phyloP scores from a whole-genome alignment of 2,113 vertebrate genomes.

The Gopherus evgoodei region DNA sequence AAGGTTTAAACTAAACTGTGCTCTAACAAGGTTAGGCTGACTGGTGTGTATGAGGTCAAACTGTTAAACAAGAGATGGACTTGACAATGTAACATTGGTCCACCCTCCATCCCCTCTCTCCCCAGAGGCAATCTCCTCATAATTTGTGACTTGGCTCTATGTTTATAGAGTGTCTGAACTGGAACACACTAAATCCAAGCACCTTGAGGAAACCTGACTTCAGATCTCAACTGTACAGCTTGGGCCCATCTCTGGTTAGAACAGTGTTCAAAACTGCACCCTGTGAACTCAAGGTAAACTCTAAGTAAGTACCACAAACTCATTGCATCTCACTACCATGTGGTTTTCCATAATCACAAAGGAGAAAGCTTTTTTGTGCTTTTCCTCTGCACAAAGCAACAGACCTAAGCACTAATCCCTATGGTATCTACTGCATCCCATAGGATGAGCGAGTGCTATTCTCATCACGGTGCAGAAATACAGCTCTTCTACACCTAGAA shows the following conservation, averaged over 20 bases:
- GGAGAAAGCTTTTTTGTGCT: neutral
- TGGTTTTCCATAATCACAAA: neutral
- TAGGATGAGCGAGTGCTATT: neutral
- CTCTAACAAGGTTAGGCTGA: neutral
- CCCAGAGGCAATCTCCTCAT: neutral
- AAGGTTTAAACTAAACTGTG: neutral
- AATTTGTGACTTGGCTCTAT: neutral
- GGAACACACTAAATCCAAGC: neutral
- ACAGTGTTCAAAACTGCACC: neutral
- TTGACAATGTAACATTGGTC: neutral
- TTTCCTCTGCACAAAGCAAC: neutral
- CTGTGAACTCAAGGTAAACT: neutral
- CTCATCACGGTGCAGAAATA: neutral
- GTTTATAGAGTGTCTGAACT: neutral
- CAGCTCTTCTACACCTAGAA: neutral
- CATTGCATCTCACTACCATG: neutral
- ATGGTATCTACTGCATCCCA: neutral
- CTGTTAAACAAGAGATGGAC: neutral
- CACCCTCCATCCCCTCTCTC: accelerated
- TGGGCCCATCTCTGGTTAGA: neutral
- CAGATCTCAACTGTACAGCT: neutral
- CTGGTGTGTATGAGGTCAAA: neutral
- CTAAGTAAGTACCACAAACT: neutral
- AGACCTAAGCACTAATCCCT: neutral
- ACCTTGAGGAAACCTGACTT: neutral